These are phyloP conservation scores for Lasioglossum leucozonium DNA, from an alignment of 2,888 invertebrate species.

Conservation along the genomic window DNA sequence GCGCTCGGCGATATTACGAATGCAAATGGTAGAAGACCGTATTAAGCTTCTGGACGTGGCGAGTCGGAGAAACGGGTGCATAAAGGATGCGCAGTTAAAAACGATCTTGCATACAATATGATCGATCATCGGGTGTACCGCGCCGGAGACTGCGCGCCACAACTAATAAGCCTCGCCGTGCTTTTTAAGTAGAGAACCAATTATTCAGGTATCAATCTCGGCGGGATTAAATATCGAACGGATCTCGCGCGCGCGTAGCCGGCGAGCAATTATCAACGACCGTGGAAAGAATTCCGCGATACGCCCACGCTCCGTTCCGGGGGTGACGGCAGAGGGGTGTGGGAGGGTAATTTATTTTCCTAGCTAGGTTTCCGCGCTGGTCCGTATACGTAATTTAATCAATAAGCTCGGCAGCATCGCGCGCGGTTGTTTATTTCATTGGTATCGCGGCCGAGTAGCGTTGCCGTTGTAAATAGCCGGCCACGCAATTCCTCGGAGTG, in stretches of 20 bases:
- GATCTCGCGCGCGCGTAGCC: background rate
- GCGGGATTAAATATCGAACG: too few species aligned
- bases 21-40: background rate
- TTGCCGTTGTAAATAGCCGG: conserved; percentile 25
- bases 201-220: background rate
- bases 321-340: background rate
- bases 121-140: background rate
- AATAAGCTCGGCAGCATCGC: conserved; percentile 37
- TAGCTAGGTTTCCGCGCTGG: conserved; percentile 15
- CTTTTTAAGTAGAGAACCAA: background rate
- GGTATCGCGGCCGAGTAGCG: conserved; percentile 23
- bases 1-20: background rate
- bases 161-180: background rate
- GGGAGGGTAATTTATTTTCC: conserved; percentile 31
- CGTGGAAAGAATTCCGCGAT: conserved; percentile 20
- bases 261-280: conserved; percentile 15
- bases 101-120: background rate
- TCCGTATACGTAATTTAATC: conserved; percentile 51
- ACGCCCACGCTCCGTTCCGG: background rate
- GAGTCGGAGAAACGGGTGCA: background rate
- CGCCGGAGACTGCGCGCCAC: background rate
- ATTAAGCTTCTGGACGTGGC: background rate
- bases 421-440: conserved; percentile 44
- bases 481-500: conserved; percentile 43
- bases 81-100: background rate